Evolutionary conservation across 2,797 vertebrate genomes (phyloP).

Genomic region (Danio tinwini): DNA sequence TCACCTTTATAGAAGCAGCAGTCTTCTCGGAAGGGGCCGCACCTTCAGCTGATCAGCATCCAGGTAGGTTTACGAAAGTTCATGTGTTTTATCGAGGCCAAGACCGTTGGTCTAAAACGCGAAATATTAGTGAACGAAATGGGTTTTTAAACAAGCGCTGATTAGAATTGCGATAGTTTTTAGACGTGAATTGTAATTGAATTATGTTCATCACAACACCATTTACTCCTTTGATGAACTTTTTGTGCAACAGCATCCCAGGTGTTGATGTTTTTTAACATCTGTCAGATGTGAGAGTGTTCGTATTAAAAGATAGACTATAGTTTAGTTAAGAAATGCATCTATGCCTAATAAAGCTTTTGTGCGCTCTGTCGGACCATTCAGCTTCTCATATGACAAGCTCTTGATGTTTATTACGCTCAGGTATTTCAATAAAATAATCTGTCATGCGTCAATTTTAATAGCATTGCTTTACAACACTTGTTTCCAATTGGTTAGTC

Average conservation of each 20-base stretch:
- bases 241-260: slow-evolving; percentile 29
- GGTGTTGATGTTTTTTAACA: no score
- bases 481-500: neutral
- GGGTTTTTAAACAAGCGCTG: neutral
- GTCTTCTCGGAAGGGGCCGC: slow-evolving; percentile 42
- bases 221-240: slow-evolving; percentile 3
- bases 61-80: slow-evolving; percentile 52
- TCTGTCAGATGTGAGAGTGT: neutral
- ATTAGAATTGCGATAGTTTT: neutral
- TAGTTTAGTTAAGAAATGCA: slow-evolving; percentile 15
- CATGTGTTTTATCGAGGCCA: neutral
- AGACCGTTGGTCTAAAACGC: neutral
- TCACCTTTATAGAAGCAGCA: slow-evolving; percentile 31
- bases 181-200: neutral
- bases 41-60: slow-evolving; percentile 40
- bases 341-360: neutral
- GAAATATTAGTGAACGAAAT: neutral
- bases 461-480: neutral
- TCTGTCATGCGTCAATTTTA: neutral
- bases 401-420: neutral
- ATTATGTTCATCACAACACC: neutral
- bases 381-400: neutral
- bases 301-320: neutral
- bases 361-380: neutral
- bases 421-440: neutral